These are phyloP conservation scores for Hesperophylax magnus DNA, from an alignment of 1,140 invertebrate genomes.

Conservation along the genomic window DNA sequence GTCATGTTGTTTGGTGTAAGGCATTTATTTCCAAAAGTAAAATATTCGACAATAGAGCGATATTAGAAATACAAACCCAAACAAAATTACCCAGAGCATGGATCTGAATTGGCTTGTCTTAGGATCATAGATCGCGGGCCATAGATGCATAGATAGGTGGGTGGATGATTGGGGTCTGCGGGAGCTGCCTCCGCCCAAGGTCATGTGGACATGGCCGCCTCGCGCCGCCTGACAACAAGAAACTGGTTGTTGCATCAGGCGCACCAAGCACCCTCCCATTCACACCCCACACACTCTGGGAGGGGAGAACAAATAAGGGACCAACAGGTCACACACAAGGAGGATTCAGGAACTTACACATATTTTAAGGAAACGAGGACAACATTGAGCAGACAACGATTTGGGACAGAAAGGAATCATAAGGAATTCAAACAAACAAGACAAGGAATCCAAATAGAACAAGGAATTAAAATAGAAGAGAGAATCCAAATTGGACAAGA, in stretches of 20 bases:
- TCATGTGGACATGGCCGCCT: constrained; percentile 40
- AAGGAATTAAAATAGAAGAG: no score
- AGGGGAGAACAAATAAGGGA: neutral
- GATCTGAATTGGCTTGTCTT: constrained; percentile 54
- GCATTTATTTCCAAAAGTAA: constrained; percentile 45
- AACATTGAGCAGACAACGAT: no score
- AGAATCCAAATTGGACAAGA: no score
- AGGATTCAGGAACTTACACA: no score
- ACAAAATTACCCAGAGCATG: constrained; percentile 57
- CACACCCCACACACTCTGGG: neutral
- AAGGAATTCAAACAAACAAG: no score
- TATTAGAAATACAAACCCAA: constrained; percentile 59
- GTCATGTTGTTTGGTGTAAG: constrained; percentile 35
- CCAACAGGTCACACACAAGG: neutral
- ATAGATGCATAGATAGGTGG: constrained; percentile 18
- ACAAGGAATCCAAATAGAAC: no score
- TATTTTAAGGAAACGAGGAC: no score
- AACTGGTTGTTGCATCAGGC: constrained; percentile 71
- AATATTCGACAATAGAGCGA: constrained; percentile 55
- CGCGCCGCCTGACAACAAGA: constrained; percentile 70
- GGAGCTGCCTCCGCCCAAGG: constrained; percentile 60
- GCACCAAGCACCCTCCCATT: constrained; percentile 50
- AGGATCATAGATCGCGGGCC: constrained; percentile 50
- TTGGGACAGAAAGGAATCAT: no score
- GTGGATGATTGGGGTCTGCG: constrained; percentile 59